Conservation (phyloP, 2,113 vertebrate genomes). For the Xiphophorus hellerii region DNA sequence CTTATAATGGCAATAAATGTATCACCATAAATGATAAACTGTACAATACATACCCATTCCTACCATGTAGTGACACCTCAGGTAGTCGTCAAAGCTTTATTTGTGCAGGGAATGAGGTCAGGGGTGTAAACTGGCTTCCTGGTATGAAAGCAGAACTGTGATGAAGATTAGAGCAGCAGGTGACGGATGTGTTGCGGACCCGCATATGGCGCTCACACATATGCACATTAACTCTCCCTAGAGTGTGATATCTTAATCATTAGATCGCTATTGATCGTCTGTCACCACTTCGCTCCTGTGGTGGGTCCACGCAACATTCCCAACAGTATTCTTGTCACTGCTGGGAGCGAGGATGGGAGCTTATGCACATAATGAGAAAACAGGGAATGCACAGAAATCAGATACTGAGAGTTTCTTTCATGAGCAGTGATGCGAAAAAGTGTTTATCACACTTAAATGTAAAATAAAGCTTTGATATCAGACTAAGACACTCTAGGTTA, state of each 20-base stretch:
- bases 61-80: too few relatives aligned
- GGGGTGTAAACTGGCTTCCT: neutral
- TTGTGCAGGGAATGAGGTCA: slow-evolving; percentile 22
- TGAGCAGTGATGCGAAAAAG: slow-evolving; percentile 10
- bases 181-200: slow-evolving; percentile 24
- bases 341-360: slow-evolving; percentile 32
- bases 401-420: neutral
- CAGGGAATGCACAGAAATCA: slow-evolving; percentile 24
- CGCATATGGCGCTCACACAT: slow-evolving; percentile 11
- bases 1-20: too few relatives aligned
- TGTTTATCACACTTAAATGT: neutral
- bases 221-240: slow-evolving; percentile 25
- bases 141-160: slow-evolving; percentile 19
- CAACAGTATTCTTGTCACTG: slow-evolving; percentile 40
- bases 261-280: slow-evolving; percentile 59
- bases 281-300: slow-evolving; percentile 49
- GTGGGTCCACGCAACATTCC: slow-evolving; percentile 41
- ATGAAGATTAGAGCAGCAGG: slow-evolving; percentile 45
- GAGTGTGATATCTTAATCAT: slow-evolving; percentile 60
- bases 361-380: slow-evolving; percentile 39
- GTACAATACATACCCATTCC: too few relatives aligned
- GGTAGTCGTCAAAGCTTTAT: neutral
- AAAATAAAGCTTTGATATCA: too few relatives aligned
- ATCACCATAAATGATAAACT: too few relatives aligned
- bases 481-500: neutral